Base-by-base conservation (phyloP, 2,113 vertebrate species). In the Hippopotamus amphibius region DNA sequence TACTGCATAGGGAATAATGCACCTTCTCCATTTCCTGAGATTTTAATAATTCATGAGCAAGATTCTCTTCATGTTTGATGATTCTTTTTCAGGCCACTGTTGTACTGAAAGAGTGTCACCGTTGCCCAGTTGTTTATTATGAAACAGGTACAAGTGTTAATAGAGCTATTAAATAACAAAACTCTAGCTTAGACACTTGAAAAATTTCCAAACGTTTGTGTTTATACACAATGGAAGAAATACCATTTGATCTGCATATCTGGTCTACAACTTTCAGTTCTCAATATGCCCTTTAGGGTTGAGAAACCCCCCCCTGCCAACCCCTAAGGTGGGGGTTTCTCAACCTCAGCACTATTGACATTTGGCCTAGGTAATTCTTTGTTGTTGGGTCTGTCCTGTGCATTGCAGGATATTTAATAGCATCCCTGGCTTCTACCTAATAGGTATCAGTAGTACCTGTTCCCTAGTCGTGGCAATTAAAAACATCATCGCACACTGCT, bases 71-170 rank as follows among this genome's bases (percentile, higher is more conserved):
- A 11, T 6, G 0, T n/a, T 26, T n/a, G 66, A 65, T 17, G 16
- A 30, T 82, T 97, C 37, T 8, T 90, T 74, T 81, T 48, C 59
- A 95, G 93, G 82, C 76, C 77, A 61, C n/a, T 59, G 37, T 85
- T 61, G 55, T 3, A 94, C 15, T 76, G 68, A 80, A 95, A 30
- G 22, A 57, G 14, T 69, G 84, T 79, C 57, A 76, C 43, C 19
- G 21, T 0, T 61, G 33, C 57, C 37, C 30, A 37, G 37, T 12
- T 63, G 48, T 94, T 65, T 80, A 86, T 30, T 69, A 41, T 41
- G 80, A 80, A 96, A 69, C 37, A 90, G 90, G 33, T 3, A 28
- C 33, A n/a, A 79, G 21, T 15, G 3, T 88, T 59, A 86, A 79
- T 0, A 82, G 41, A 48, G 66, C 19, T 48, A 95, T 53, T 91